Percentiles rank a stretch among this genome's conserved stretches.
Conservation (phyloP, 2,113 vertebrate species). For the Petaurus breviceps region DNA sequence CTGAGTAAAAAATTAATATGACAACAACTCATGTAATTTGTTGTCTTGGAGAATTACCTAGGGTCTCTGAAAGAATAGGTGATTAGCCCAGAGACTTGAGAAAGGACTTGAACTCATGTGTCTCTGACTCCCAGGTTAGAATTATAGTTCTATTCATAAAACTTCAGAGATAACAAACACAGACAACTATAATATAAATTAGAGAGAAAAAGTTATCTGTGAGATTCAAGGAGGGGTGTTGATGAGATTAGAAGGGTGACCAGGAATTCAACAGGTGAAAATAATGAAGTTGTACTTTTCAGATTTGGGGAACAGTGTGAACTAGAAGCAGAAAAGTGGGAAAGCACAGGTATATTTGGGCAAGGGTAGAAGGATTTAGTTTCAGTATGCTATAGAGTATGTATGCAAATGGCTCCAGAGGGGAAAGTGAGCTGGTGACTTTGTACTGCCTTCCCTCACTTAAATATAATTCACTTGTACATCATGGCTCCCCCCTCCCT, state of each 20-base stretch:
- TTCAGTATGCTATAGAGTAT: too few species aligned
- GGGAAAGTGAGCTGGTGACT: too few species aligned
- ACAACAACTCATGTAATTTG: not conserved
- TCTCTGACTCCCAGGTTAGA: not conserved
- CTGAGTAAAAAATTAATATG: not conserved
- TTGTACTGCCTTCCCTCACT: too few species aligned
- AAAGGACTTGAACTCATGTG: not conserved
- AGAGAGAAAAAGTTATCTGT: not conserved
- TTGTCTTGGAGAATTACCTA: not conserved
- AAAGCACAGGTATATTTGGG: too few species aligned
- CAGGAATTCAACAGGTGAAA: not conserved
- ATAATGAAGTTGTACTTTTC: not conserved
- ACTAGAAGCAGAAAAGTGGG: too few species aligned
- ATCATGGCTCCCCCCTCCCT: too few species aligned
- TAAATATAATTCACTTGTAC: too few species aligned
- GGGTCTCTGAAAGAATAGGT: not conserved
- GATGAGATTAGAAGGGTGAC: not conserved
- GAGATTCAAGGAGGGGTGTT: not conserved
- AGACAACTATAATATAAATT: not conserved
- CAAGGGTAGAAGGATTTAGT: too few species aligned
- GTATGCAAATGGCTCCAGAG: too few species aligned
- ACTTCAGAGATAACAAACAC: not conserved
- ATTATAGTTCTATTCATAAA: not conserved
- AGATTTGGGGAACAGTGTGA: not conserved
- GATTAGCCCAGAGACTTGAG: not conserved